These are phyloP conservation scores for Stegodyphus mimosarum DNA, from an alignment of 1,140 invertebrate species.

Conservation along the genomic window DNA sequence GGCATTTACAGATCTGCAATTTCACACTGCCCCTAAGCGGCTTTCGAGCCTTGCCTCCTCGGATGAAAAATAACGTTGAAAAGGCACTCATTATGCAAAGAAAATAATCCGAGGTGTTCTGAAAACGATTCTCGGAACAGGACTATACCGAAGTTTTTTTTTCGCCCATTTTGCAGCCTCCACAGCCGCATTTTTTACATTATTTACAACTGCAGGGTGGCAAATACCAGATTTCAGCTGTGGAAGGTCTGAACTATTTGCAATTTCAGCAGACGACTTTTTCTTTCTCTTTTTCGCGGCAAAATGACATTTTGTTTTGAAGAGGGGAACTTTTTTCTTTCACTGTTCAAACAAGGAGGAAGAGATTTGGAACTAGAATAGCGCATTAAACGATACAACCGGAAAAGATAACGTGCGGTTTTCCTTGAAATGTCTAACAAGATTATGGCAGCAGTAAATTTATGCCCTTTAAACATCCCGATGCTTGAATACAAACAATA, in stretches of 20 bases:
- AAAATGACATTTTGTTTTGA: neutral
- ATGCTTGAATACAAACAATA: no score
- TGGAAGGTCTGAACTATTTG: neutral
- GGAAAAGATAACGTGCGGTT: neutral
- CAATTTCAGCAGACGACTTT: conserved; percentile 1
- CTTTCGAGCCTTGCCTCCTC: neutral
- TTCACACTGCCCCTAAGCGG: neutral
- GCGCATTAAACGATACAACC: neutral
- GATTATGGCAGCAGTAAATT: no score
- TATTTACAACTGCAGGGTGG: neutral
- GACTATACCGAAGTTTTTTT: neutral
- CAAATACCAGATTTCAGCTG: neutral
- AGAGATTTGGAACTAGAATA: neutral
- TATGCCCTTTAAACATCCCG: no score
- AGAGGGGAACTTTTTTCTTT: neutral
- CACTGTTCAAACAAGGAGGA: neutral
- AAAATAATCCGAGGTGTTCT: neutral
- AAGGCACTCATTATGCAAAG: neutral
- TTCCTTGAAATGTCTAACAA: neutral
- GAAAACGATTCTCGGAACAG: neutral
- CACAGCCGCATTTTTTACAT: neutral
- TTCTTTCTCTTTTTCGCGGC: neutral
- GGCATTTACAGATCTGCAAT: neutral
- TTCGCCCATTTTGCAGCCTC: neutral
- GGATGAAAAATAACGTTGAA: neutral